Percentiles rank a stretch among this genome's conserved stretches.
These are phyloP conservation scores for Macaria liturata DNA, from an alignment of 2,888 invertebrate genomes.

Conservation along the genomic window DNA sequence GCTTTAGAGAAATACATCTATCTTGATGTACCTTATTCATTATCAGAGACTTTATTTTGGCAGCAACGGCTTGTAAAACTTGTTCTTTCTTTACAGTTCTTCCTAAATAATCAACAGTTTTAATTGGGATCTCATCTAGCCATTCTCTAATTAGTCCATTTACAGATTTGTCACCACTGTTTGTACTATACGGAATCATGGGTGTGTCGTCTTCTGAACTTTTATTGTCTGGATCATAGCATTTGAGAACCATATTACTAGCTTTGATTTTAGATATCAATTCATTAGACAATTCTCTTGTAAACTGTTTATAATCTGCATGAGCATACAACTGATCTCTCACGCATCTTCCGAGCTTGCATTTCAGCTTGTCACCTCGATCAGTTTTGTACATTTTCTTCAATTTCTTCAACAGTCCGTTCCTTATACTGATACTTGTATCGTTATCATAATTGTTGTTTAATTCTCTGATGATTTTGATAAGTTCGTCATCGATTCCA, in stretches of 20 bases:
- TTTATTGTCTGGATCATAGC: conserved; percentile 11
- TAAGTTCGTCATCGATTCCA: conserved; percentile 39
- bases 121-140: conserved; percentile 44
- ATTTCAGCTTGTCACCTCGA: conserved; percentile 19
- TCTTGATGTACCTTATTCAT: conserved; percentile 35
- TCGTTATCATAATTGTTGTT: conserved; percentile 31
- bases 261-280: conserved; percentile 28
- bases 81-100: conserved; percentile 36
- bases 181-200: conserved; percentile 6
- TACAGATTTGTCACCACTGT: conserved; percentile 25
- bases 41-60: conserved; percentile 40
- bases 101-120: conserved; percentile 34
- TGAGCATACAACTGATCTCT: conserved; percentile 26
- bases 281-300: conserved; percentile 27
- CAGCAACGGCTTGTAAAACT: conserved; percentile 35
- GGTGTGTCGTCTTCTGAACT: conserved; percentile 32
- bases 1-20: conserved; percentile 33
- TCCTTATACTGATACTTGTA: conserved; percentile 31
- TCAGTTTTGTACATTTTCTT: conserved; percentile 25
- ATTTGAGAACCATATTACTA: conserved; percentile 23
- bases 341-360: conserved; percentile 22
- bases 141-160: conserved; percentile 48
- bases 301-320: conserved; percentile 24
- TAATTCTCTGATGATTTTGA: conserved; percentile 42
- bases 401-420: conserved; percentile 34